Base-by-base conservation (phyloP, 2,888 invertebrate species). In the Luperina nickerlii region DNA sequence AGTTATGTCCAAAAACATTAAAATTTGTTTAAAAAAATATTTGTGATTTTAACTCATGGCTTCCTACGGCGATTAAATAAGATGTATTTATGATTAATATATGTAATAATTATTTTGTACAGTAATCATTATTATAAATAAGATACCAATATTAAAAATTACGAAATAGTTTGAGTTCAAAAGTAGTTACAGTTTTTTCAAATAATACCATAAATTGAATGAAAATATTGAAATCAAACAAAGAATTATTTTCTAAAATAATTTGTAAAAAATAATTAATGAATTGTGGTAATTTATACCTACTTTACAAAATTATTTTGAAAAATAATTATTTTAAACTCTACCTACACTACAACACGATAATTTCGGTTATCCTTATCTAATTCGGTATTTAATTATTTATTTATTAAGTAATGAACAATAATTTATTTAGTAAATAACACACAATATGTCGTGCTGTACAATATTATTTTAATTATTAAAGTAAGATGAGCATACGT, bases 41-140 rank as follows among this genome's bases (percentile, higher is more conserved):
- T 85, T 87, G 86, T 87, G 83, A 86, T 87, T 87, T 54, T 67
- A 87, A 78, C 76, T 75, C 70, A 78, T 74, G 88, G 87, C 88
- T 87, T 87, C 88, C 79, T 89, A 77, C 15, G 51, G 78, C 72
- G 70, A 67, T 78, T 76, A 45, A 27, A 66, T 71, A 73, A 79
- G 72, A 79, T 71, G 38, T 74, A 76, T 70, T 66, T 82, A 66
- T 84, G 67, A 57, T 70, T 69, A 76, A 71, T 54, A 66, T 74
- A 72, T 76, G 48, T 76, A 65, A 76, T 77, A 74, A 74, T 84
- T 76, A 73, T 85, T 84, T 78, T 83, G 70, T 86, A 83, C 54
- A 77, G 24, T 57, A 24, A 57, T 57, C 9, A 77, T 73, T 66
- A 85, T 77, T 76, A 60, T 65, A 68, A 51, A 38, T 51, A 75